Evolutionary conservation across 2,888 invertebrate genomes (phyloP), one percentile per base, ranked within the genome.

Genomic region (Plebejus melissa): DNA sequence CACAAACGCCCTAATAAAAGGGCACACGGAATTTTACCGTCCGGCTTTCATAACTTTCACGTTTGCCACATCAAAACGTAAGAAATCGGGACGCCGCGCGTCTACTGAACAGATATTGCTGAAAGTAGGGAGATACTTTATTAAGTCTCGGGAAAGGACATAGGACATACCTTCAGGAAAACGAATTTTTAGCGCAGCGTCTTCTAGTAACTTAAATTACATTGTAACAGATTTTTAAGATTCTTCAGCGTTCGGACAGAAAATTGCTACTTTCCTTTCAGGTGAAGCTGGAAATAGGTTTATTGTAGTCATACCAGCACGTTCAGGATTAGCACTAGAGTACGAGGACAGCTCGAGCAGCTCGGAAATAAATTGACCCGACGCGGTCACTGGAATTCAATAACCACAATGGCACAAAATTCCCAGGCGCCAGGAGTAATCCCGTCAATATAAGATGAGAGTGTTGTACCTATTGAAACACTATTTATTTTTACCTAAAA

Each of bases 341-440:
- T 4, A 54, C 54, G 16, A 54, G 54, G 4, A 54, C 16, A 1
- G 54, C 54, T 54, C 54, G 54, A 54, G 60, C 11, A 28, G 22
- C 58, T 58, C 22, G 58, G 58, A 60, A 28, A 60, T 28, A 60
- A 60, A 60, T 60, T 60, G 60, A 60, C 60, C 28, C 22, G 58
- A 54, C 22, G 22, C 58, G 28, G 28, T 28, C 60, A 28, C 60
- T 11, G 28, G 60, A 28, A 60, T 60, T 28, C 60, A 60, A 60
- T 60, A 28, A 60, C 60, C 60, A 28, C 60, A 60, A 4, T 58
- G 58, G 9, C 28, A 28, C 28, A 28, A 60, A 60, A 9, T 60
- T 60, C 60, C 11, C 16, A 54, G 16, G 54, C 4, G 54, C 54
- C 4, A 54, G 11, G 50, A 16, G 46, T 54, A 54, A 16, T 13